phyloP scores from a whole-genome alignment of 2,797 vertebrate species.

The Megaceryle alcyon region DNA sequence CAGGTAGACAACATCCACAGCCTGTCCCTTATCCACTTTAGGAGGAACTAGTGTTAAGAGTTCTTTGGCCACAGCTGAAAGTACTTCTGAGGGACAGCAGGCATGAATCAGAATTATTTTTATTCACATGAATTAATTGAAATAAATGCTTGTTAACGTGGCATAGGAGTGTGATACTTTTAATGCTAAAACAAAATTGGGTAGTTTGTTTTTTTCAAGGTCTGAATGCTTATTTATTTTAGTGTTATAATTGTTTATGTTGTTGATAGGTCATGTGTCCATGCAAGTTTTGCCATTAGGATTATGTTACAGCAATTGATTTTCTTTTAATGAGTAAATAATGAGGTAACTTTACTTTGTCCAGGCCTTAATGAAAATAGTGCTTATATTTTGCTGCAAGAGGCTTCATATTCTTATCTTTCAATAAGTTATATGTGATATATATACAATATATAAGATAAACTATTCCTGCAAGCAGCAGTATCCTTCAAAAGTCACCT shows the following conservation, averaged over 20 bases:
- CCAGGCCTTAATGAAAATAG: conserved; percentile 66
- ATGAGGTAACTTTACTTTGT: conserved; percentile 75
- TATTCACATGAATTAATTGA: conserved; percentile 32
- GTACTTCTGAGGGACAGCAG: conserved; percentile 56
- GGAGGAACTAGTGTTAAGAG: not conserved
- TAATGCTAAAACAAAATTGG: conserved; percentile 34
- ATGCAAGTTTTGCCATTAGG: conserved; percentile 72
- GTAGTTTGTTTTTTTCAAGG: conserved; percentile 59
- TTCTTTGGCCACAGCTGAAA: conserved; percentile 2
- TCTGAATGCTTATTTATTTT: conserved; percentile 74
- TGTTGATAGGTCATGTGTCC: conserved; percentile 2
- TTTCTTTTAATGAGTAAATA: conserved; percentile 76
- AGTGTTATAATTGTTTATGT: conserved; percentile 66
- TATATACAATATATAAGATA: not conserved
- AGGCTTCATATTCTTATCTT: conserved; percentile 14
- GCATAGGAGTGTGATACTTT: conserved; percentile 30
- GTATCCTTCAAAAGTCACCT: conserved; percentile 31
- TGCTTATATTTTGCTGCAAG: conserved; percentile 20
- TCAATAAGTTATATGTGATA: not conserved
- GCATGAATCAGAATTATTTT: conserved; percentile 40
- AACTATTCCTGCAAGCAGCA: not conserved
- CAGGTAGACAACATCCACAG: no score
- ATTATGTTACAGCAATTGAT: conserved; percentile 76
- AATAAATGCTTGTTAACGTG: conserved; percentile 53
- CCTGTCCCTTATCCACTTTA: not conserved